A percentile compares a stretch with the other conserved stretches of the same genome.
Evolutionary conservation across 2,113 vertebrate genomes (phyloP).

Genomic region (Bombycilla garrulus): DNA sequence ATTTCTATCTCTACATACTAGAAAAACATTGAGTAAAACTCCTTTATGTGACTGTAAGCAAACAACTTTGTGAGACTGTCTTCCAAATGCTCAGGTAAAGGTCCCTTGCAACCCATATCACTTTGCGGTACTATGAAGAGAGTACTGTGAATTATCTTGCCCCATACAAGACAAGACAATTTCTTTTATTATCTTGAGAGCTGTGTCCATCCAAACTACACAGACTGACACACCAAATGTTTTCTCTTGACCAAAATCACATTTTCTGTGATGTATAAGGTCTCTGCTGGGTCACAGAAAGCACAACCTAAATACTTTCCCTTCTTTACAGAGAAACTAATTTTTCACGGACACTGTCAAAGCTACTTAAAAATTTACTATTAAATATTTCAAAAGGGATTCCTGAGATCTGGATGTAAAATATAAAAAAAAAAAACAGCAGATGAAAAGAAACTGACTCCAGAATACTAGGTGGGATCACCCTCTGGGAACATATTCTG

Average conservation of each 20-base stretch:
- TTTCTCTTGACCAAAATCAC: background rate
- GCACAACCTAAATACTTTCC: too few relatives aligned
- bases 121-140: background rate
- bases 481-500: background rate
- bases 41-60: background rate
- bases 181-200: background rate
- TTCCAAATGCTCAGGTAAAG: background rate
- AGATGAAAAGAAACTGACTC: background rate
- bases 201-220: background rate
- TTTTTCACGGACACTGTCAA: background rate
- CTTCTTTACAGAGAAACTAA: background rate
- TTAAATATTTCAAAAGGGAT: background rate
- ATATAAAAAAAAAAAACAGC: background rate
- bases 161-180: background rate
- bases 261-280: background rate
- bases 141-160: background rate
- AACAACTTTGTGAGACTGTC: rapidly evolving
- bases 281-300: background rate
- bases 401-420: background rate
- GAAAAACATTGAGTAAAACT: background rate
- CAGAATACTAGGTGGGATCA: background rate
- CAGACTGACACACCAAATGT: background rate
- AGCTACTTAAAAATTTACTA: background rate
- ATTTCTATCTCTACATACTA: background rate
- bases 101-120: background rate